phyloP scores from a whole-genome alignment of 2,113 vertebrate genomes.

The Periophthalmodon schlosseri region DNA sequence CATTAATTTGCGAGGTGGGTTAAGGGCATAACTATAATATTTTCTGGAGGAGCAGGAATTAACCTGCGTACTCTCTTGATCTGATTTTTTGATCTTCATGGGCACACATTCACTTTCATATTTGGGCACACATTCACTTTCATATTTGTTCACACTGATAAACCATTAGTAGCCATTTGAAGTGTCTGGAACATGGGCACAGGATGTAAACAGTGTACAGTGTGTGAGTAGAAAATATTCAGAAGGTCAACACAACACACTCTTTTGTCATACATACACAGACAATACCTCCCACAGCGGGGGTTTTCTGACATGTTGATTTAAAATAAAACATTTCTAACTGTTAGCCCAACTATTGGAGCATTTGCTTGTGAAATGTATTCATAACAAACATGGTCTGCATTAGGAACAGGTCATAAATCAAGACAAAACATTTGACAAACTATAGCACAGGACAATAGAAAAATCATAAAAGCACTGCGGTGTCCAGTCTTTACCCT shows the following conservation, averaged over 20 bases:
- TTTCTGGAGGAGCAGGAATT: background rate
- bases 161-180: too few species aligned
- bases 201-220: background rate
- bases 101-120: too few species aligned
- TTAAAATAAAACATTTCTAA: too few species aligned
- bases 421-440: background rate
- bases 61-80: background rate
- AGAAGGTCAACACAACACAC: background rate
- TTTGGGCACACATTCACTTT: background rate
- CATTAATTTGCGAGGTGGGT: background rate
- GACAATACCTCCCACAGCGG: background rate
- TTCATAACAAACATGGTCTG: background rate
- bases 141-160: too few species aligned
- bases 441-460: background rate
- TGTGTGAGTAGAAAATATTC: background rate
- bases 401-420: background rate
- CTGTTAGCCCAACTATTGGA: background rate
- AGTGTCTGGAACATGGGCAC: too few species aligned
- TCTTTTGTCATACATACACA: background rate
- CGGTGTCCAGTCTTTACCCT: background rate
- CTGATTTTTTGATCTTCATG: too few species aligned
- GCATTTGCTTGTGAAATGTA: background rate
- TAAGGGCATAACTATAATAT: background rate
- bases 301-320: too few species aligned
- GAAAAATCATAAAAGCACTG: constrained; percentile 14